Conservation (phyloP, 2,113 vertebrate genomes). For the Edolisoma coerulescens region DNA sequence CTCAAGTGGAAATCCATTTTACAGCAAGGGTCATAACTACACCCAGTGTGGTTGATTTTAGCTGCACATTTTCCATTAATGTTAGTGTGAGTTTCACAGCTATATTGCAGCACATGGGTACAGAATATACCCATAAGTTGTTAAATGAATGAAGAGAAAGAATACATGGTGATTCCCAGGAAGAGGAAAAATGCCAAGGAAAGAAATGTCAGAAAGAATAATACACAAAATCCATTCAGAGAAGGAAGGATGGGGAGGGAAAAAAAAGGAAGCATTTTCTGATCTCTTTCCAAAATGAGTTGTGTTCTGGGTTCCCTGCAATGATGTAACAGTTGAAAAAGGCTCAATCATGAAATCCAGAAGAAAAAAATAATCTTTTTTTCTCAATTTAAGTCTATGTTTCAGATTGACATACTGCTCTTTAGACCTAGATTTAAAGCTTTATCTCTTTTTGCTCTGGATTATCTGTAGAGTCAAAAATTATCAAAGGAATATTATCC, state of each 20-base stretch:
- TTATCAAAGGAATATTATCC: neutral
- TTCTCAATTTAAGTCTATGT: neutral
- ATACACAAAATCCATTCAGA: neutral
- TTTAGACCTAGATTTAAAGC: neutral
- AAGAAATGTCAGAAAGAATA: neutral
- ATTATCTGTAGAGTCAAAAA: neutral
- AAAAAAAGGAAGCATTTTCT: neutral
- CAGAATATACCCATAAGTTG: neutral
- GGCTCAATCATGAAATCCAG: neutral
- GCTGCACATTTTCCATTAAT: neutral
- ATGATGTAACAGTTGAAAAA: neutral
- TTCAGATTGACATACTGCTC: neutral
- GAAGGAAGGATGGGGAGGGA: neutral
- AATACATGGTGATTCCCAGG: neutral
- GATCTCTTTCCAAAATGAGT: neutral
- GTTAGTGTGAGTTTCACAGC: neutral
- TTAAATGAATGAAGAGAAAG: neutral
- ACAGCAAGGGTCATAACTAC: neutral
- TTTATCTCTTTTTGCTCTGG: neutral
- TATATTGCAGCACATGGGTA: neutral
- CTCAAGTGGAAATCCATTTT: neutral
- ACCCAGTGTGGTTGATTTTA: neutral
- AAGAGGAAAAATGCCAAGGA: slow-evolving; percentile 4
- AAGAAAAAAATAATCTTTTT: neutral
- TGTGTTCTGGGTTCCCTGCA: neutral